These are phyloP conservation scores for Perognathus longimembris DNA, from an alignment of 2,113 vertebrate genomes.

Conservation along the genomic window DNA sequence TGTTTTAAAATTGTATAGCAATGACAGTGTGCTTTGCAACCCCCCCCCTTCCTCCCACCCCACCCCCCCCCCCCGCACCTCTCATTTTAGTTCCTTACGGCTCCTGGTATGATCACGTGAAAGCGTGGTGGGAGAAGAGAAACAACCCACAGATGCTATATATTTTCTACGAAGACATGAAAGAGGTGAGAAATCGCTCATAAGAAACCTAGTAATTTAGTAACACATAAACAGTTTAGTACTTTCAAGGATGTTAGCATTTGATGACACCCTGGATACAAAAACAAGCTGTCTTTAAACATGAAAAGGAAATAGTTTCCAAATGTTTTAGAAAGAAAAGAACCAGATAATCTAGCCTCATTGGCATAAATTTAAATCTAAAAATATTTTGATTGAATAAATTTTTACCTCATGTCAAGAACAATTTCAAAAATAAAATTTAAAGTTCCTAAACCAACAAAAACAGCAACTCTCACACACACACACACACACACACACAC, in stretches of 20 bases:
- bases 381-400: neutral
- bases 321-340: neutral
- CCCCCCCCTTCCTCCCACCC: neutral
- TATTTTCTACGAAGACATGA: conserved; percentile 77
- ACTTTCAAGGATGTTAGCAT: conserved; percentile 24
- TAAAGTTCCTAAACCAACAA: neutral
- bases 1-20: neutral
- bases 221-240: neutral
- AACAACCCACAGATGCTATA: conserved; percentile 38
- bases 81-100: conserved; percentile 75
- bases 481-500: neutral
- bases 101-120: conserved; percentile 72
- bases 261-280: neutral
- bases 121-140: conserved; percentile 74
- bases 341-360: neutral
- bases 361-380: neutral
- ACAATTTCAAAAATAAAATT: neutral
- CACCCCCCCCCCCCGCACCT: neutral
- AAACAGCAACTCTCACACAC: neutral
- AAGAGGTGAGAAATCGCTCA: conserved; percentile 58
- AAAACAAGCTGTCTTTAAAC: neutral
- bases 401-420: neutral
- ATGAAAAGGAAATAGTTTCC: neutral
- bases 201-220: neutral
- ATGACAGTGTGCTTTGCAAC: neutral